These are phyloP conservation scores for Tragelaphus imberbis DNA, from an alignment of 2,113 vertebrate species.

Conservation along the genomic window DNA sequence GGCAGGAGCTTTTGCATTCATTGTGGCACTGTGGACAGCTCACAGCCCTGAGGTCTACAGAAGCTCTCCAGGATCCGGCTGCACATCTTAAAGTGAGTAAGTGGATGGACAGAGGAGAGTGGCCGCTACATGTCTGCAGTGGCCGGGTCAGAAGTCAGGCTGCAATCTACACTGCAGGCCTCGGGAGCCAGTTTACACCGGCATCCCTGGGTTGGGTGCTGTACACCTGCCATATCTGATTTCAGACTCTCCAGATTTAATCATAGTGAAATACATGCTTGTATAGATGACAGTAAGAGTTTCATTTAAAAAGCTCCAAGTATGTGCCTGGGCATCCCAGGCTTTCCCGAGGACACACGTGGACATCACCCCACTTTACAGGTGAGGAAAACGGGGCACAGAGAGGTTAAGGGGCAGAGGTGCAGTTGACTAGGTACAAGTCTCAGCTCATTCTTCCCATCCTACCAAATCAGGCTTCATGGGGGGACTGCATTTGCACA, in stretches of 20 bases:
- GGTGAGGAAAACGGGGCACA: neutral
- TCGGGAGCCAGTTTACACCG: rapidly evolving
- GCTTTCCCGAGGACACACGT: neutral
- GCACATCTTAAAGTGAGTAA: neutral
- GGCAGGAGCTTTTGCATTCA: no score
- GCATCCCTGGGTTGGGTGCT: rapidly evolving
- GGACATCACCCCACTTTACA: neutral
- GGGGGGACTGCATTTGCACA: neutral
- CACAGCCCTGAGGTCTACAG: neutral
- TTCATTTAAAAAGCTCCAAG: neutral
- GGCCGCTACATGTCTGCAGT: rapidly evolving
- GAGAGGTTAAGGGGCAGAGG: no score
- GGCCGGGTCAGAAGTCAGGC: neutral
- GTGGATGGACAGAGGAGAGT: rapidly evolving
- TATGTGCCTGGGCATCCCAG: neutral
- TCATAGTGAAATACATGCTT: neutral
- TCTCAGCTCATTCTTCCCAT: neutral
- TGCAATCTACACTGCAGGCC: rapidly evolving
- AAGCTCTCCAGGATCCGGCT: rapidly evolving
- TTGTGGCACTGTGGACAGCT: neutral
- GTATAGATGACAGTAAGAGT: rapidly evolving
- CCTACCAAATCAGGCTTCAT: rapidly evolving
- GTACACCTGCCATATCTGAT: rapidly evolving
- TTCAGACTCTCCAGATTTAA: neutral
- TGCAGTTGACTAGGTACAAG: neutral